These are phyloP conservation scores for Orycteropus afer DNA, from an alignment of 2,113 vertebrate species.

Conservation along the genomic window DNA sequence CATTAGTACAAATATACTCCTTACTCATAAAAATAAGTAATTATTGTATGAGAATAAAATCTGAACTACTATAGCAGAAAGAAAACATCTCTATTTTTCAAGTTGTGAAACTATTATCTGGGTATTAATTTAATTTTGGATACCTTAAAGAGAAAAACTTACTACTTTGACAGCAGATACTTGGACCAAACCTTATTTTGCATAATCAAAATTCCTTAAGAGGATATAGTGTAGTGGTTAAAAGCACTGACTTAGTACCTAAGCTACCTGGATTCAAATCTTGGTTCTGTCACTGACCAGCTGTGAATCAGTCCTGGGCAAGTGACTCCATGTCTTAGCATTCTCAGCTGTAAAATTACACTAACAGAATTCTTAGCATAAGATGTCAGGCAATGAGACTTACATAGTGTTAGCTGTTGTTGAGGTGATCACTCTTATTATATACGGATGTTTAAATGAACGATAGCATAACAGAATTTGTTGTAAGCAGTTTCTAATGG, in stretches of 20 bases:
- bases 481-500: neutral
- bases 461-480: neutral
- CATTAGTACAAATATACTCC: neutral
- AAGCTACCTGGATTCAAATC: neutral
- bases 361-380: neutral
- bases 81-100: neutral
- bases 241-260: neutral
- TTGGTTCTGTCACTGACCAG: neutral
- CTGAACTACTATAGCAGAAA: neutral
- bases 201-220: neutral
- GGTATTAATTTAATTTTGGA: neutral
- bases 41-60: neutral
- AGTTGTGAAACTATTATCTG: neutral
- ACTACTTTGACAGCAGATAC: neutral
- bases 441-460: neutral
- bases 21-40: slow-evolving; percentile 22
- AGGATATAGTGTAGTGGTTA: too few relatives aligned
- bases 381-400: neutral
- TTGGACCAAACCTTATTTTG: neutral
- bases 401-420: neutral
- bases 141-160: neutral
- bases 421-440: neutral
- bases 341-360: neutral
- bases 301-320: neutral
- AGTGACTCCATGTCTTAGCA: neutral